Conservation (phyloP, 1,140 invertebrate species). For the Caligus rogercresseyi region DNA sequence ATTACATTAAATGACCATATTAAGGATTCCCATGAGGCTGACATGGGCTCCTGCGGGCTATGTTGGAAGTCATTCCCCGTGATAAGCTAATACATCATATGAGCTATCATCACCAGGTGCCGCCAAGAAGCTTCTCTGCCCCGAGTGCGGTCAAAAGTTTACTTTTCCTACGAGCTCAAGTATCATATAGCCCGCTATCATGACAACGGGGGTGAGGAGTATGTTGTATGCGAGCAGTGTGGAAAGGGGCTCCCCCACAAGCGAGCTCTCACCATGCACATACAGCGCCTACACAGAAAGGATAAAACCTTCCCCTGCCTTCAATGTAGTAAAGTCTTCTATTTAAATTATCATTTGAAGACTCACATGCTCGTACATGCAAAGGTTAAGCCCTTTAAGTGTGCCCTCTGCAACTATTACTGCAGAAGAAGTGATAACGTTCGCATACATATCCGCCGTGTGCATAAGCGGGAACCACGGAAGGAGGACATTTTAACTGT, state of each 20-base stretch:
- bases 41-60: background rate
- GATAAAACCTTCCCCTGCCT: background rate
- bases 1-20: background rate
- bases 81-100: background rate
- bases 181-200: background rate
- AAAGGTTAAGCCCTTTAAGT: conserved; percentile 3
- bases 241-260: conserved; percentile 3
- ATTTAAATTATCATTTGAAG: background rate
- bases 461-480: conserved; percentile 22
- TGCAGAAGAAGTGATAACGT: background rate
- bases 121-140: background rate
- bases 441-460: background rate
- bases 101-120: background rate
- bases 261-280: background rate
- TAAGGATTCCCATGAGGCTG: background rate
- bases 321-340: conserved; percentile 1
- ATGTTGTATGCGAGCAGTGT: conserved; percentile 4
- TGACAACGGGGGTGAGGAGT: background rate
- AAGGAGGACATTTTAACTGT: too few species aligned
- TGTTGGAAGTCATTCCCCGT: background rate
- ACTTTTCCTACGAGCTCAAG: background rate
- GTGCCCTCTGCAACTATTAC: background rate
- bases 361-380: background rate
- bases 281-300: background rate
- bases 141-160: background rate